Evolutionary conservation across 2,113 vertebrate species (phyloP).

Genomic region (Onychostoma macrolepis): DNA sequence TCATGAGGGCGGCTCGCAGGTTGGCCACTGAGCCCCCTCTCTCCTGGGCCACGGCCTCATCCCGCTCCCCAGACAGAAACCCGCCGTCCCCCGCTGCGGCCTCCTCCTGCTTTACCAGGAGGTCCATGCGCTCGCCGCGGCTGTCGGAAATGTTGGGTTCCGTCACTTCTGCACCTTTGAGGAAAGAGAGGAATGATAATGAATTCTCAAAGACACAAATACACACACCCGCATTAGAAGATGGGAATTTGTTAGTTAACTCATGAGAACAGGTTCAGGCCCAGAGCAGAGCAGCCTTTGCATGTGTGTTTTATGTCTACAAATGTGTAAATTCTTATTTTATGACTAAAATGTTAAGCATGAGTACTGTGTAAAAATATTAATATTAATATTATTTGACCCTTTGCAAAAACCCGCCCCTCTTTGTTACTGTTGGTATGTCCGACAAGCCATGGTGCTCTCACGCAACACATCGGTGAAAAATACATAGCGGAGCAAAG

Average conservation of each 20-base stretch:
- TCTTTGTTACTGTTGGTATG: too few relatives aligned
- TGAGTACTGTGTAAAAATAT: neutral
- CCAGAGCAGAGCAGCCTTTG: neutral
- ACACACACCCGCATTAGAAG: neutral
- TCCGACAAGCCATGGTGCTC: too few relatives aligned
- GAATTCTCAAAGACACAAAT: neutral
- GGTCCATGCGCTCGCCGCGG: conserved; percentile 83
- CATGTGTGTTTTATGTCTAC: neutral
- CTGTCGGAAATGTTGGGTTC: conserved; percentile 89
- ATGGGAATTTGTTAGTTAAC: neutral
- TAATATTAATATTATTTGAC: too few relatives aligned
- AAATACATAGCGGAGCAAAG: too few relatives aligned
- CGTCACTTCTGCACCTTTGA: conserved; percentile 80
- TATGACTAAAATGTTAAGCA: neutral
- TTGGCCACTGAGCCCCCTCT: conserved; percentile 85
- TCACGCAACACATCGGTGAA: too few relatives aligned
- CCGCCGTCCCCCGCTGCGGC: conserved; percentile 77
- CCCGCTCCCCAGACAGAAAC: conserved; percentile 85
- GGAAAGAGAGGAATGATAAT: conserved; percentile 30
- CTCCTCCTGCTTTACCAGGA: conserved; percentile 85
- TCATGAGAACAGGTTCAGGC: neutral
- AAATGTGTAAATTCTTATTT: neutral
- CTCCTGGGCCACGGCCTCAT: conserved; percentile 74
- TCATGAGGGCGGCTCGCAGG: conserved; percentile 93
- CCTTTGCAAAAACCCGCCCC: too few relatives aligned